A percentile compares a stretch with the other conserved stretches of the same genome.
Conservation (phyloP, 2,797 vertebrate genomes). For the Poeciliopsis gracilis region DNA sequence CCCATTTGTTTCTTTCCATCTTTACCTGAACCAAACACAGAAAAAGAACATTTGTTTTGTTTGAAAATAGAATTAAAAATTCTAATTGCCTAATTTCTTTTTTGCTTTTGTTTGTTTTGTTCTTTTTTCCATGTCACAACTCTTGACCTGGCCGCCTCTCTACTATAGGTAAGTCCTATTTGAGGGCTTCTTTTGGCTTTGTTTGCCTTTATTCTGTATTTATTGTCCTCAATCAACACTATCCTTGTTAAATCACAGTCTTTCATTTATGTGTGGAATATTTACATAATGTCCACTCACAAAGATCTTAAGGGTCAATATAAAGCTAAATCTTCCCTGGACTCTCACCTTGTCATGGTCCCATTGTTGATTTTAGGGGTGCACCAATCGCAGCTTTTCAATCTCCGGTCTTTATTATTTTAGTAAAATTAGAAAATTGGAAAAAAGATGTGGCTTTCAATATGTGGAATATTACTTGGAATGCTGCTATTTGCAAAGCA, state of each 20-base stretch:
- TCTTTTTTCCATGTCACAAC: conserved; percentile 59
- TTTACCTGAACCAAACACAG: conserved; percentile 3
- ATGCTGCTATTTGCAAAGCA: background rate
- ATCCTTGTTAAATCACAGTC: background rate
- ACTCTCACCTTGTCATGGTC: background rate
- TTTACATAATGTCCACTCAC: background rate
- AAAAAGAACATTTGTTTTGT: conserved; percentile 3
- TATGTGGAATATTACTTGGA: background rate
- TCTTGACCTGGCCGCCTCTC: conserved; percentile 23
- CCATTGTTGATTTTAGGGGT: no score
- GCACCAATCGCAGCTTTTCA: no score
- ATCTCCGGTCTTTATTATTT: no score
- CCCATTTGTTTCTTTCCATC: conserved; percentile 23
- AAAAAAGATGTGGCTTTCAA: background rate
- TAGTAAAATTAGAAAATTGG: background rate
- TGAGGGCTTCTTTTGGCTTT: conserved; percentile 19
- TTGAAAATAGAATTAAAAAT: conserved; percentile 14
- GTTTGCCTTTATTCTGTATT: background rate
- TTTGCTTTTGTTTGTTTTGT: conserved; percentile 12
- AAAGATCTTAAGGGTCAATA: background rate
- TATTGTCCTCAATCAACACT: background rate
- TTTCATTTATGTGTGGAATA: background rate
- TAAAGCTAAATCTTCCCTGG: background rate
- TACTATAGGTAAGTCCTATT: conserved; percentile 74
- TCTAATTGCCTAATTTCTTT: conserved; percentile 44